These are phyloP conservation scores for Lagocephalus sceleratus DNA, from an alignment of 2,797 vertebrate species.

Conservation along the genomic window DNA sequence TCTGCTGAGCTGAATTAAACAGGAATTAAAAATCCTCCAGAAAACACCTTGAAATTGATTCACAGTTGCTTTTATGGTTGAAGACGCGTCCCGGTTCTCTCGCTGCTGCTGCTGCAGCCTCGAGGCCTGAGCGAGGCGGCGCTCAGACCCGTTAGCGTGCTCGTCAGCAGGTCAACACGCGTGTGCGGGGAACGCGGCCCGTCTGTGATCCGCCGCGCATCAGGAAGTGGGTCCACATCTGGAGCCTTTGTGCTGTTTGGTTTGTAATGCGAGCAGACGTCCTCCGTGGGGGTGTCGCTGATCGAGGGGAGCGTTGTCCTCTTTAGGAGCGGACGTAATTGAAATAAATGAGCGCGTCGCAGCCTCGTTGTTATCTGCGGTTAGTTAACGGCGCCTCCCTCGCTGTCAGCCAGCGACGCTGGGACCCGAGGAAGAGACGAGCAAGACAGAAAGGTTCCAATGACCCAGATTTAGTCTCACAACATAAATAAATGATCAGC, in stretches of 20 bases:
- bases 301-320: slow-evolving; percentile 75
- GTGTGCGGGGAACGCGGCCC: neutral
- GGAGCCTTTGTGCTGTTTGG: slow-evolving; percentile 21
- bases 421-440: slow-evolving; percentile 38
- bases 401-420: slow-evolving; percentile 42
- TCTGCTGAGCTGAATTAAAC: no score
- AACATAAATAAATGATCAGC: slow-evolving; percentile 81
- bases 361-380: slow-evolving; percentile 79
- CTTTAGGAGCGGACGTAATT: slow-evolving; percentile 84
- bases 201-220: neutral
- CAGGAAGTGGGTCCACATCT: slow-evolving; percentile 14
- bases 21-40: no score
- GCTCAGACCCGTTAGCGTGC: no score
- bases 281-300: slow-evolving; percentile 60
- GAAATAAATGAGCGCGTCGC: slow-evolving; percentile 85
- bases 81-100: no score
- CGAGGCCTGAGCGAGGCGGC: no score
- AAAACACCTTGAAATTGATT: slow-evolving; percentile 8
- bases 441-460: slow-evolving; percentile 66
- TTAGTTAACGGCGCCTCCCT: slow-evolving; percentile 77
- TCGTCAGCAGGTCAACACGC: no score
- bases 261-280: slow-evolving; percentile 56
- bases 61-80: neutral
- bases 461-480: slow-evolving; percentile 82
- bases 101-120: no score